Evolutionary conservation across 1,140 invertebrate genomes (phyloP), one percentile per base, ranked within the genome.

Genomic region (Anastrepha obliqua): DNA sequence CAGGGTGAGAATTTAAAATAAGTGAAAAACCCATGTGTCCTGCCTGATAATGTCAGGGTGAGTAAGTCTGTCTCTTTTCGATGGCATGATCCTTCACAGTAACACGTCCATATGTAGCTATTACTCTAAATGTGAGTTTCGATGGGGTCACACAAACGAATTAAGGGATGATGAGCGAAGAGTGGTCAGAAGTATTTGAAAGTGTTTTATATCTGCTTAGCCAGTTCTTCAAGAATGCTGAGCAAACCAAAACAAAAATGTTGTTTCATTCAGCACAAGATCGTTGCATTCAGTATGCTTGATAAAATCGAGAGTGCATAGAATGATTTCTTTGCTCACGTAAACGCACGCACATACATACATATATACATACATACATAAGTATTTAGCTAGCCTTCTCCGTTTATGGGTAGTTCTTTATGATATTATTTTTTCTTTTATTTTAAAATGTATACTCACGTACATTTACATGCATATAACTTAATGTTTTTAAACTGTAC

Each of bases 21-120:
- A 85, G 60, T 51, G 55, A 58, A 85, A 87, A 87, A 87, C 85
- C 78, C 60, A 62, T 65, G 29, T 67, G 74, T 58, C 87, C 87
- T 85, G 59, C 42, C 47, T 44, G 51, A 9, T 5, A 81, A 58
- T 51, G 47, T 29, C 47, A 29, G 74, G 74, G 74, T 81, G 74
- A 81, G 74, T 81, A n/a, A 81, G 74, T 81, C 47, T 81, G 55
- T 81, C 74, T 81, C 74, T 81, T 81, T 81, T 55, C 74, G 4
- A 9, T 81, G 74, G 51, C 47, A 81, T 58, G 74, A 81, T 81
- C 74, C 74, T 58, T 15, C 8, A 55, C 42, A 81, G 74, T 20
- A 11, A 78, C 1, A 78, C 44, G 2, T 2, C 17, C 29, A 20
- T 67, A 67, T 17, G 17, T 20, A 51, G 67, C 5, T 8, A 67